Conservation (phyloP, 2,888 invertebrate species). For the Coenonympha glycerion region DNA sequence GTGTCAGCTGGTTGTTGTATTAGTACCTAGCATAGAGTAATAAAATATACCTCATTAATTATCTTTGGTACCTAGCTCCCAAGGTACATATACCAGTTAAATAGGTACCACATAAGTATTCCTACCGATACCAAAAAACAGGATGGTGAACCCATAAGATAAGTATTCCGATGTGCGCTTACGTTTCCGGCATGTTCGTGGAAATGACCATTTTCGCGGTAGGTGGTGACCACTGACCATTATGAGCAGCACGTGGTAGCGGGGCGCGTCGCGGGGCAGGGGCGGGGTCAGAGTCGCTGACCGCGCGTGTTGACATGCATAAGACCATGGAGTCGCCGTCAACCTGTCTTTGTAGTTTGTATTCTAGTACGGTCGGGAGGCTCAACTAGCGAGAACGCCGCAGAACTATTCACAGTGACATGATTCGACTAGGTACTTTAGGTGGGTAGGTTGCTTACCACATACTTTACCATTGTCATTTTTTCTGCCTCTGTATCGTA, state of each 20-base stretch:
- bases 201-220: slow-evolving; percentile 68
- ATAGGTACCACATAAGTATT: too few species aligned
- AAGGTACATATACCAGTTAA: too few species aligned
- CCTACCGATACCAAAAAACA: too few species aligned
- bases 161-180: slow-evolving; percentile 37
- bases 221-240: slow-evolving; percentile 57
- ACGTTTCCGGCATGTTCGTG: slow-evolving; percentile 63
- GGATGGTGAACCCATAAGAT: slow-evolving; percentile 3
- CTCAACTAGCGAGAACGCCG: slow-evolving; percentile 61
- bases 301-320: slow-evolving; percentile 65
- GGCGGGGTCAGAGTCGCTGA: slow-evolving; percentile 55
- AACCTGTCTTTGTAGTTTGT: slow-evolving; percentile 64
- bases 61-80: too few species aligned
- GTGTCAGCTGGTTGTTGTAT: too few species aligned
- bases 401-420: slow-evolving; percentile 66
- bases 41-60: too few species aligned
- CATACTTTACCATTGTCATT: slow-evolving; percentile 55
- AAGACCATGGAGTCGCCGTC: slow-evolving; percentile 42
- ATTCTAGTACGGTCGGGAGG: slow-evolving; percentile 59
- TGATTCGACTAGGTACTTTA: slow-evolving; percentile 47
- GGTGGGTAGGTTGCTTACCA: too few species aligned
- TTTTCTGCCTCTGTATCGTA: slow-evolving; percentile 55
- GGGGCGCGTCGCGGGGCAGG: slow-evolving; percentile 17
- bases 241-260: slow-evolving; percentile 34
- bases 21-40: too few species aligned